These are phyloP conservation scores for Cynocephalus volans DNA, from an alignment of 2,113 vertebrate species.

Conservation along the genomic window DNA sequence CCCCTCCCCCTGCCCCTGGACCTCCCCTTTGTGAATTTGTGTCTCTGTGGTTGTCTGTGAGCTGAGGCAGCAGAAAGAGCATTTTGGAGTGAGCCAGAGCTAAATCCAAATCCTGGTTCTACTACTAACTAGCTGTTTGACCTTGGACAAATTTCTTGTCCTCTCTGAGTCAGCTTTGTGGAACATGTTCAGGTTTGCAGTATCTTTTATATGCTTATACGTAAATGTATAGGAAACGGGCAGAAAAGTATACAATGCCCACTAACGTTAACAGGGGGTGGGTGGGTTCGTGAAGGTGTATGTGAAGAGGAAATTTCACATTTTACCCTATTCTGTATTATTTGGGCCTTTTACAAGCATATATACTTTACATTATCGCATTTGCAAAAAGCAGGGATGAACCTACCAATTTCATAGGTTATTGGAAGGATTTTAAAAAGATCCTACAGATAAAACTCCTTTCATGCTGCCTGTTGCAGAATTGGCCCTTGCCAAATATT, in stretches of 20 bases:
- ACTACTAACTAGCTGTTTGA: slow-evolving; percentile 18
- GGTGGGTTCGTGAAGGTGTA: neutral
- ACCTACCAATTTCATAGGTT: neutral
- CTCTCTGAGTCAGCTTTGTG: slow-evolving; percentile 50
- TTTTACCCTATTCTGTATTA: neutral
- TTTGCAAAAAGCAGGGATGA: neutral
- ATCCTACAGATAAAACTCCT: slow-evolving; percentile 56
- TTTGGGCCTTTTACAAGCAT: neutral
- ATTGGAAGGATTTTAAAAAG: slow-evolving; percentile 52
- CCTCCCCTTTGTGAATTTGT: slow-evolving; percentile 31
- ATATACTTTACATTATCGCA: neutral
- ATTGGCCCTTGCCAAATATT: neutral
- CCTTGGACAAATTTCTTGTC: slow-evolving; percentile 45
- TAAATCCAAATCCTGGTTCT: slow-evolving; percentile 33
- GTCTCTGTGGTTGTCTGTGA: slow-evolving; percentile 18
- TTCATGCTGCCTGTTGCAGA: neutral
- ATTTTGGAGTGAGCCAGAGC: slow-evolving; percentile 1
- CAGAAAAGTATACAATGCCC: neutral
- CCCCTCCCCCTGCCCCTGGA: neutral
- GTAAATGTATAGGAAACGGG: neutral
- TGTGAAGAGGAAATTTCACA: neutral
- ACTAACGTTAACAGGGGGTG: neutral
- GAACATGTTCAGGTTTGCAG: neutral
- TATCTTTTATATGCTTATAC: neutral
- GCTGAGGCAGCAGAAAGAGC: slow-evolving; percentile 71